Evolutionary conservation across 2,888 invertebrate genomes (phyloP).

Genomic region (Lasius platythorax): DNA sequence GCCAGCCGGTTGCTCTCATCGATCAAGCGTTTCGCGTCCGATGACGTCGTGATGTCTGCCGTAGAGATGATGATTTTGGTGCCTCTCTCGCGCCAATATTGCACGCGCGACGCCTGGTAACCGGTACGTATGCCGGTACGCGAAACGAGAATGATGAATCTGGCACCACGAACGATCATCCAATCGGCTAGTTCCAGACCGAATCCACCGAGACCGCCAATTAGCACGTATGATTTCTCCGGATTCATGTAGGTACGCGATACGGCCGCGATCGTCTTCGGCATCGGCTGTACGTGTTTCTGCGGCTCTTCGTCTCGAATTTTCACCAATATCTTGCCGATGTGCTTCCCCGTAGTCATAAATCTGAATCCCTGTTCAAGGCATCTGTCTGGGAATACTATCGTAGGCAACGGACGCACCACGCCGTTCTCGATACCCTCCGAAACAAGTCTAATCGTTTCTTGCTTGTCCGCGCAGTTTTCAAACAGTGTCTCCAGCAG

Average conservation of each 20-base stretch:
- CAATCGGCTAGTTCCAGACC: slow-evolving; percentile 97
- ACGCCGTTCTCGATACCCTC: slow-evolving; percentile 96
- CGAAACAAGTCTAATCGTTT: slow-evolving; percentile 92
- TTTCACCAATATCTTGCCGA: slow-evolving; percentile 97
- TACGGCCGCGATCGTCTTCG: slow-evolving; percentile 91
- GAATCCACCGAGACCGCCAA: slow-evolving; percentile 98
- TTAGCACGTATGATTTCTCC: slow-evolving; percentile 91
- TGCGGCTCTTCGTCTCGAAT: slow-evolving; percentile 93
- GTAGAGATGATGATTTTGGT: slow-evolving; percentile 86
- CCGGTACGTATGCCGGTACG: too few relatives aligned
- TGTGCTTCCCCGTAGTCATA: slow-evolving; percentile 88
- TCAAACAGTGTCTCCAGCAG: too few relatives aligned
- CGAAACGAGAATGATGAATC: slow-evolving; percentile 90
- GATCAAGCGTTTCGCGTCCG: slow-evolving; percentile 85
- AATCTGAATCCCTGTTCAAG: slow-evolving; percentile 96
- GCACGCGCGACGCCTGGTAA: too few relatives aligned
- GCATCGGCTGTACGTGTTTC: slow-evolving; percentile 84
- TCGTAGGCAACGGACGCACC: slow-evolving; percentile 95
- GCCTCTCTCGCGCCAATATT: slow-evolving; percentile 87
- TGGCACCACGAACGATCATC: slow-evolving; percentile 95
- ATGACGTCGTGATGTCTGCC: slow-evolving; percentile 82
- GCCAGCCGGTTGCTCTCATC: slow-evolving; percentile 85
- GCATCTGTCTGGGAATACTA: slow-evolving; percentile 94
- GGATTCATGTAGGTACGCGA: slow-evolving; percentile 95
- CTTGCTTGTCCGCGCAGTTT: slow-evolving; percentile 89